Evolutionary conservation across 1,140 invertebrate species (phyloP), one percentile per base, ranked within the genome.

Genomic region (Oreohelix idahoensis): DNA sequence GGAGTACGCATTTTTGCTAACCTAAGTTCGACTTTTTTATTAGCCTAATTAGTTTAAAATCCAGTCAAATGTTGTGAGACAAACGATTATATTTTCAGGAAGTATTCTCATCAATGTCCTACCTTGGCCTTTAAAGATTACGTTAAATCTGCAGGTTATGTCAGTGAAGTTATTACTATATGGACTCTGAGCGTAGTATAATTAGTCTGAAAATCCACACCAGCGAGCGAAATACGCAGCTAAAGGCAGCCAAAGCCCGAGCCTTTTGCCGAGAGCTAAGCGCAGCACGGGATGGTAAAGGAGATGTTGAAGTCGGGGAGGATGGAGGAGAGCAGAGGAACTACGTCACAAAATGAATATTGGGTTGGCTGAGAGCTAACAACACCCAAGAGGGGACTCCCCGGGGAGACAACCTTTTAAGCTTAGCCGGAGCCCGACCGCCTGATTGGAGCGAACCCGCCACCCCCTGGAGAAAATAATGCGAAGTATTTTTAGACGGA

Each of bases 291-390:
- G 79, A 80, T 84, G 78, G 86, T n/a, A 85, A 87, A 83, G 84
- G 85, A 84, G 29, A 76, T 45, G 42, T 51, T 23, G n/a, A 39
- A 39, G 71, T 74, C 10, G 17, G 77, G 53, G 58, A n/a, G 36
- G 77, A 13, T 8, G n/a, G 45, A 17, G 51, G 75, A 45, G 63
- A 36, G 32, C 42, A 38, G 10, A 32, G 76, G 69, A 73, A 83
- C 87, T 88, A 87, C 86, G 87, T 88, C 88, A 87, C 79, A 81
- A 87, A 87, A 88, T 88, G 86, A 89, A 89, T 89, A 89, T 89
- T 89, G 87, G 86, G 88, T 89, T 88, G 87, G 87, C 85, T 81
- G 86, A 86, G 86, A 88, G 84, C 86, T 83, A 87, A 88, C 84
- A 84, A 81, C 87, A 85, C 88, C 88, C 88, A 84, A 85, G 88